A percentile compares a stretch with the other conserved stretches of the same genome.
Conservation (phyloP, 2,113 vertebrate genomes). For the Tragelaphus strepsiceros region DNA sequence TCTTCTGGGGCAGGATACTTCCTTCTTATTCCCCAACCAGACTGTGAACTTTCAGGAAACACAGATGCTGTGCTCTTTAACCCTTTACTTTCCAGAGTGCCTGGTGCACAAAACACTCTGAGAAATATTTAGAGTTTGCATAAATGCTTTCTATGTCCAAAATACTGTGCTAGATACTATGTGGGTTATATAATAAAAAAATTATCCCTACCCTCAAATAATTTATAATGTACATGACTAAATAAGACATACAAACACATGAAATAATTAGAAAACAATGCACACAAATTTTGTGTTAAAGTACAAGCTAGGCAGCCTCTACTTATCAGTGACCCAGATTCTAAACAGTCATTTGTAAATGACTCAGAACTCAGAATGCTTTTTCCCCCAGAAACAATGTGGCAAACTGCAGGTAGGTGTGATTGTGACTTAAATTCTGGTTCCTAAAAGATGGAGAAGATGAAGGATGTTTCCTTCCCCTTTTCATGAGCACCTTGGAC, state of each 20-base stretch:
- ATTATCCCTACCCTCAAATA: not conserved
- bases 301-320: not conserved
- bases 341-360: not conserved
- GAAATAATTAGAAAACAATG: constrained; percentile 5
- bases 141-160: not conserved
- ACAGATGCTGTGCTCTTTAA: not conserved
- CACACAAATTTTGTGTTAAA: not conserved
- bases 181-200: not conserved
- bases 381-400: not conserved
- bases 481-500: not conserved
- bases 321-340: too few relatives aligned
- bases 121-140: not conserved
- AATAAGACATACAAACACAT: not conserved
- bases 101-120: not conserved
- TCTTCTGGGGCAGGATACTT: not conserved
- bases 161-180: not conserved
- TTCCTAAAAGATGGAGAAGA: constrained; percentile 7
- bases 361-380: not conserved
- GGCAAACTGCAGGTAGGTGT: not conserved
- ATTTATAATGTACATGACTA: not conserved
- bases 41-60: constrained; percentile 10
- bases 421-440: not conserved
- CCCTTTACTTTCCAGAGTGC: not conserved
- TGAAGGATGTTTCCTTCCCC: not conserved
- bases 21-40: not conserved